Percentiles rank a stretch among this genome's conserved stretches.
These are phyloP conservation scores for Nymphicus hollandicus DNA, from an alignment of 2,113 vertebrate species.

Conservation along the genomic window DNA sequence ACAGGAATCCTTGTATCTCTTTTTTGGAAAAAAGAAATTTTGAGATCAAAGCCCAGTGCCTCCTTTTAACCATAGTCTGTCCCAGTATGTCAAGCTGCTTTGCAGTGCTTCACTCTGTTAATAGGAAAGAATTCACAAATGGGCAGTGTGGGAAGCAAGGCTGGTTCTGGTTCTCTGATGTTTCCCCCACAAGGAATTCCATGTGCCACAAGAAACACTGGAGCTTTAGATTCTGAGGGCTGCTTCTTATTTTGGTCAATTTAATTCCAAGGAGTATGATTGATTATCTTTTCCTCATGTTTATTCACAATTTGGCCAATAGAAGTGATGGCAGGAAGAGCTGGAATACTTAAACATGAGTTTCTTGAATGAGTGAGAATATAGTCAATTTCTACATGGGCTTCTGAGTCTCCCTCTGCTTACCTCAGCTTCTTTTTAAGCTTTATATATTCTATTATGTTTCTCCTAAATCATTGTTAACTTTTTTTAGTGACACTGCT, in stretches of 20 bases:
- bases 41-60: background rate
- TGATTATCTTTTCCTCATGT: background rate
- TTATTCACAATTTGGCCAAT: background rate
- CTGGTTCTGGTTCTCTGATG: background rate
- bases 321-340: background rate
- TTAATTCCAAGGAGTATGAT: background rate
- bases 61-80: background rate
- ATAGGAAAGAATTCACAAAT: slow-evolving; percentile 29
- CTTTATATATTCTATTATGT: background rate
- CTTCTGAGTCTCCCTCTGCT: background rate
- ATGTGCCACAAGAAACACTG: background rate
- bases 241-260: background rate
- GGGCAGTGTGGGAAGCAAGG: background rate
- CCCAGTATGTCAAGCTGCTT: background rate
- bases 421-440: background rate
- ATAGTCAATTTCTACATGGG: background rate
- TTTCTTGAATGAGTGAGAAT: background rate
- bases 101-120: background rate
- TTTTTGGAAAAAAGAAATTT: background rate
- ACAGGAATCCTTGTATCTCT: background rate
- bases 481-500: background rate
- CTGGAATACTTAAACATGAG: background rate
- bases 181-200: background rate
- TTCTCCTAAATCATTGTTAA: background rate
- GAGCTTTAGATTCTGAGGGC: background rate